Conservation (phyloP, 2,888 invertebrate genomes). For the Amphipoea oculea region DNA sequence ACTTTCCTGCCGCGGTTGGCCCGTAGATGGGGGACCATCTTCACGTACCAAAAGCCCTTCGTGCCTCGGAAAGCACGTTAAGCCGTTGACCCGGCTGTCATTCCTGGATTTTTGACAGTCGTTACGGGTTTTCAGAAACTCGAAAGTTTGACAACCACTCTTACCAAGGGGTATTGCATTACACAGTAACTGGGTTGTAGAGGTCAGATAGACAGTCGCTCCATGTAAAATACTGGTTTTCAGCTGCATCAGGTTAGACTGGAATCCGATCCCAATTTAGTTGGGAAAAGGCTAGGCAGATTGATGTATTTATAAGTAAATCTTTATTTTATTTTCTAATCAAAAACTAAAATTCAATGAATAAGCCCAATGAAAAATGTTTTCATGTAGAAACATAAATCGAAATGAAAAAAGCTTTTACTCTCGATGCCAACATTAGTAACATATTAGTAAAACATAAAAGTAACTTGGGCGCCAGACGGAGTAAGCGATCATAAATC, state of each 20-base stretch:
- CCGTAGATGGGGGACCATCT: too few species aligned
- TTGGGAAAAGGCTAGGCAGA: not conserved
- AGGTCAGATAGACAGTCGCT: not conserved
- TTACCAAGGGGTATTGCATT: not conserved
- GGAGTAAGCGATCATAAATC: slow-evolving; percentile 65
- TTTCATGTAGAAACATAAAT: not conserved
- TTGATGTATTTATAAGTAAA: not conserved
- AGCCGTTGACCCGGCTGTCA: not conserved
- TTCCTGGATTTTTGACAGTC: not conserved
- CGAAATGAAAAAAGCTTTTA: slow-evolving; percentile 6
- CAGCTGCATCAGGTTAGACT: not conserved
- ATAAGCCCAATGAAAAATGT: not conserved
- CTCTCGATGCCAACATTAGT: slow-evolving; percentile 8
- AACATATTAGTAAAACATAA: slow-evolving; percentile 29
- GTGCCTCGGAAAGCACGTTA: not conserved
- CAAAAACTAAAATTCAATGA: not conserved
- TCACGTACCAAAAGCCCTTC: not conserved
- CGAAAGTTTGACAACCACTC: not conserved
- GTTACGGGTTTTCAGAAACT: not conserved
- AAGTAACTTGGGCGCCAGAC: slow-evolving; percentile 41
- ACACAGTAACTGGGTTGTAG: not conserved
- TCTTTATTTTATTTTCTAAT: not conserved
- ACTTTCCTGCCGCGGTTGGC: not conserved
- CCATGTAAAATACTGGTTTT: not conserved
- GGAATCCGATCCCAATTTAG: not conserved